Evolutionary conservation across 2,888 invertebrate species (phyloP).

Genomic region (Ornithoptera priamus): DNA sequence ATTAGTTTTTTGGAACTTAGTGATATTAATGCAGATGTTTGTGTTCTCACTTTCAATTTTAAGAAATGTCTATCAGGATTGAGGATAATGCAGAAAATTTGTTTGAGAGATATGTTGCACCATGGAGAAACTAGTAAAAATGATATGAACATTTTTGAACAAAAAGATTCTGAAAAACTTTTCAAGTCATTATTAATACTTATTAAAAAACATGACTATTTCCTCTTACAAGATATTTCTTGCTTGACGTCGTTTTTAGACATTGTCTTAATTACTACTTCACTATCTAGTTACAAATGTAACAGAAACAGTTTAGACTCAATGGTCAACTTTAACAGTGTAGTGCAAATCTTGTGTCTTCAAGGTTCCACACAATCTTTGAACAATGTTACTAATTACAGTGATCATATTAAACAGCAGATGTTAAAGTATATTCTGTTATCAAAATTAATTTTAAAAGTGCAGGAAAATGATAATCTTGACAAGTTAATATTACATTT

Average conservation of each 20-base stretch:
- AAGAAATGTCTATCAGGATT: constrained; percentile 51
- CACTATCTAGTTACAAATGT: constrained; percentile 35
- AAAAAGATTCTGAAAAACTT: constrained; percentile 38
- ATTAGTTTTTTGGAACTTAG: constrained; percentile 49
- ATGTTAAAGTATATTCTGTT: constrained; percentile 54
- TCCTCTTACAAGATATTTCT: constrained; percentile 41
- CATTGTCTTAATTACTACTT: constrained; percentile 45
- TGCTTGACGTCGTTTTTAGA: constrained; percentile 45
- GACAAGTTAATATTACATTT: constrained; percentile 43
- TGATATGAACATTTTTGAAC: constrained; percentile 35
- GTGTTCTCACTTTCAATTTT: constrained; percentile 54
- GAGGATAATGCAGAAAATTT: constrained; percentile 50
- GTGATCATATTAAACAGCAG: constrained; percentile 41
- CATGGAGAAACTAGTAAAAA: constrained; percentile 10
- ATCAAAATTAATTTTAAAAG: constrained; percentile 43
- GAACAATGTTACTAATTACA: constrained; percentile 41
- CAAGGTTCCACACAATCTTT: constrained; percentile 45
- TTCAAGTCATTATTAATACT: constrained; percentile 49
- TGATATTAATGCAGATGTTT: constrained; percentile 47
- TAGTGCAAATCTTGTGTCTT: constrained; percentile 53
- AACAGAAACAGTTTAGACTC: neutral
- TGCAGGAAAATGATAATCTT: constrained; percentile 47
- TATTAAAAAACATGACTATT: constrained; percentile 42
- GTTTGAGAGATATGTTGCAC: constrained; percentile 36
- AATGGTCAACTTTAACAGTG: constrained; percentile 35